A percentile compares a stretch with the other conserved stretches of the same genome.
Evolutionary conservation across 2,797 vertebrate genomes (phyloP).

Genomic region (Pitangus sulphuratus): DNA sequence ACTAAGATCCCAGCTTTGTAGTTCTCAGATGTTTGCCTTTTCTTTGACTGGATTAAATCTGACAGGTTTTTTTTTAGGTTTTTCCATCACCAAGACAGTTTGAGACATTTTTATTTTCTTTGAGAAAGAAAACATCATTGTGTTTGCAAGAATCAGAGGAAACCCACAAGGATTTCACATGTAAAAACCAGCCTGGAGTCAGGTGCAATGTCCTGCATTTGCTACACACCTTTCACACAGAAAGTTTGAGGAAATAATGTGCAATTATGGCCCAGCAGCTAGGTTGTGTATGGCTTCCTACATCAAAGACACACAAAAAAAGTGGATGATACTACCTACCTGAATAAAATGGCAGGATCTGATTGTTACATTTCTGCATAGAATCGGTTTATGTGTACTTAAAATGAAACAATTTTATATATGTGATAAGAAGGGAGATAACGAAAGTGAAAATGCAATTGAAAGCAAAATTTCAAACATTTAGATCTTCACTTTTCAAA

Average conservation of each 20-base stretch:
- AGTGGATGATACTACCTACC: neutral
- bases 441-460: neutral
- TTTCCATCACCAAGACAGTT: neutral
- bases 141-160: neutral
- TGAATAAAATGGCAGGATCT: neutral
- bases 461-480: neutral
- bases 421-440: neutral
- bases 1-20: neutral
- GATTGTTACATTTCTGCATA: neutral
- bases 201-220: neutral
- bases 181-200: neutral
- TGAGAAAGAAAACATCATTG: neutral
- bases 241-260: neutral
- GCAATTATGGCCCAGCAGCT: neutral
- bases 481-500: neutral
- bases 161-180: neutral
- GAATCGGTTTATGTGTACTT: neutral
- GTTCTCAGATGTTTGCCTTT: neutral
- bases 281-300: neutral
- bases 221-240: neutral
- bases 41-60: neutral
- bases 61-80: neutral
- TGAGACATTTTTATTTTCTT: neutral
- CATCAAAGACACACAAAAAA: neutral
- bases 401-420: neutral